Base-by-base conservation (phyloP, 2,797 vertebrate species). In the Tokudaia muenninki region DNA sequence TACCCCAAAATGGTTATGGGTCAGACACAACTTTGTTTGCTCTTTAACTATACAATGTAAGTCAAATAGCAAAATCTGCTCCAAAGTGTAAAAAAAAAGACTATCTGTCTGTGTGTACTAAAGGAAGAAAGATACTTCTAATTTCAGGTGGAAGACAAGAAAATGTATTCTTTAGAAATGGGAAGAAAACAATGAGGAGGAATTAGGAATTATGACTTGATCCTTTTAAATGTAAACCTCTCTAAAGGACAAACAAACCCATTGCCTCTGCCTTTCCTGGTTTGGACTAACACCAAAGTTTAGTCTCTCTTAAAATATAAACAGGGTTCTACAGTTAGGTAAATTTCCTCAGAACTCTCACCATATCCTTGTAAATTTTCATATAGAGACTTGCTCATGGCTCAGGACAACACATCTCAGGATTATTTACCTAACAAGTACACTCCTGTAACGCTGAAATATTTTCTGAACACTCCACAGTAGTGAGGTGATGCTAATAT, bases 1-100 rank as follows among this genome's bases (percentile, higher is more conserved):
- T 93, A 79, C 82, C 12, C 3, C 2, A 6, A 59, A 91, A 2
- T 31, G 57, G 3, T 86, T 94, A 61, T 90, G 41, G 37, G 65
- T 93, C 65, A 94, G 84, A 95, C 41, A 83, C 31, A 82, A 52
- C 10, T 87, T 92, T 41, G 50, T 80, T 70, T 88, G 22, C 12
- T 70, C 26, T 65, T 57, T 1, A 57, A 47, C 13, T 31, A 24
- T 8, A 79, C 2, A 75, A 21, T 80, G 75, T 75, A 92, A 75
- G 1, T 7, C n/a, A 95, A 59, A 24, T 34, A 24, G 14, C 79
- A 88, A 97, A 55, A 50, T 86, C 4, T 92, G n/a, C 55, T 80
- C 2, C 19, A 14, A 70, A 59, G 65, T 17, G 34, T 65, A 16
- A 88, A 81, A 70, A 5, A n/a, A 67, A 81, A 59, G 5, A 44